Percentiles rank a stretch among this genome's conserved stretches.
phyloP scores from a whole-genome alignment of 1,140 invertebrate genomes.

The Drosophila oshimai region DNA sequence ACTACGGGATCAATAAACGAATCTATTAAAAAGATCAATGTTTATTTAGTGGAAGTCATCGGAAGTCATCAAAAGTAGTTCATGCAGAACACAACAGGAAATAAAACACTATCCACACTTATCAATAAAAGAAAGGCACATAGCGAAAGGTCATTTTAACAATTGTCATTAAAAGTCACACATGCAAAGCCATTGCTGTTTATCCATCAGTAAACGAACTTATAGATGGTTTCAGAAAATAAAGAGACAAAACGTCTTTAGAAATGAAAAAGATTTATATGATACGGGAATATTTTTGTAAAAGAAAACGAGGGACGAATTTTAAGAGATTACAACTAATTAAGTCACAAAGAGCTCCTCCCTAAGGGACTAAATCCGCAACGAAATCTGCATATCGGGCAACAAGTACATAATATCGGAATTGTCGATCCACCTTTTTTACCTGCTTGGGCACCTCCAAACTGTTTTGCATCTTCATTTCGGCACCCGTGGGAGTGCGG shows the following conservation, averaged over 20 bases:
- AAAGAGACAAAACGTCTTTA: too few species aligned
- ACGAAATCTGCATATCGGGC: not conserved
- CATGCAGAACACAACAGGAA: not conserved
- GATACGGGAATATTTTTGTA: too few species aligned
- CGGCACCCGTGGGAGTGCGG: constrained; percentile 91
- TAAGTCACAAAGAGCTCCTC: too few species aligned
- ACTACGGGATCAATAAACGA: not conserved
- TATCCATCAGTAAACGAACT: not conserved
- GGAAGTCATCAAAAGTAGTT: not conserved
- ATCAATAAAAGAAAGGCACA: not conserved
- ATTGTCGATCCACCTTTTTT: constrained; percentile 14
- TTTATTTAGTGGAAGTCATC: too few species aligned
- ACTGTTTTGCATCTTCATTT: constrained; percentile 95
- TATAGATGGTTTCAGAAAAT: too few species aligned
- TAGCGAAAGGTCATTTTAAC: too few species aligned
- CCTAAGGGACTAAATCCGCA: not conserved
- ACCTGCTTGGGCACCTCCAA: constrained; percentile 94
- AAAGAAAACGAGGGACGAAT: too few species aligned
- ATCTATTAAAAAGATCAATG: too few species aligned
- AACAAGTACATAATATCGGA: not conserved
- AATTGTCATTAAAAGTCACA: not conserved
- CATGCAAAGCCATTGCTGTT: not conserved
- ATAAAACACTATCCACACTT: not conserved
- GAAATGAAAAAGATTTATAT: too few species aligned
- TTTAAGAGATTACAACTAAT: too few species aligned